Percentiles rank a stretch among this genome's conserved stretches.
Evolutionary conservation across 1,140 invertebrate genomes (phyloP).

Genomic region (Tetragonula clypearis): DNA sequence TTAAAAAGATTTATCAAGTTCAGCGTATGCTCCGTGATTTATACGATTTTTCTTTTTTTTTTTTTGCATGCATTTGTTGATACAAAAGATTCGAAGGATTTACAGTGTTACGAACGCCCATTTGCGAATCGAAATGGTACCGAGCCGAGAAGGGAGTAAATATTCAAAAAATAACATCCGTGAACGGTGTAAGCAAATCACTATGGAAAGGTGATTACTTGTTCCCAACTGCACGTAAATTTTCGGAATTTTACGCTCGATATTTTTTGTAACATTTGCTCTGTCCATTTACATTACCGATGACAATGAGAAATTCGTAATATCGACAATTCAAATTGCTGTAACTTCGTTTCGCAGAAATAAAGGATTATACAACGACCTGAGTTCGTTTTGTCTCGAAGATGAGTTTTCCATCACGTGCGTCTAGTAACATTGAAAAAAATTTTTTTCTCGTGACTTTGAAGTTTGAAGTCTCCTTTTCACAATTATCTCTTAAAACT

Average conservation of each 20-base stretch:
- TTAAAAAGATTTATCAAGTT: constrained; percentile 9
- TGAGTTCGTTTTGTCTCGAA: too few species aligned
- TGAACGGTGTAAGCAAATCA: neutral
- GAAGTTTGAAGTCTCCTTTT: too few species aligned
- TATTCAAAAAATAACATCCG: neutral
- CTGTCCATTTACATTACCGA: neutral
- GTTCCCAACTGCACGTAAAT: neutral
- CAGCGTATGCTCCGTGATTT: neutral
- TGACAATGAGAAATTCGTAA: neutral
- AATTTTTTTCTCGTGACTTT: too few species aligned
- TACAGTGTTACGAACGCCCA: neutral
- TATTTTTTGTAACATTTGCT: neutral
- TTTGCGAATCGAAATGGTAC: neutral
- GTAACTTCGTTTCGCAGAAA: too few species aligned
- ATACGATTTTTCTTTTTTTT: neutral
- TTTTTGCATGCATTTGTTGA: neutral
- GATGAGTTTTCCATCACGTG: too few species aligned
- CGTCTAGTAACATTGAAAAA: too few species aligned
- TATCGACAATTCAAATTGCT: too few species aligned
- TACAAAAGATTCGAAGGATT: neutral
- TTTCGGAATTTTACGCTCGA: neutral
- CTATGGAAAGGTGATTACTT: neutral
- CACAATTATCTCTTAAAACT: too few species aligned
- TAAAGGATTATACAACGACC: too few species aligned
- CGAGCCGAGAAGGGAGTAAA: too few species aligned